Base-by-base conservation (phyloP, 23 tunicate genomes). In the Trididemnum clinides region DNA sequence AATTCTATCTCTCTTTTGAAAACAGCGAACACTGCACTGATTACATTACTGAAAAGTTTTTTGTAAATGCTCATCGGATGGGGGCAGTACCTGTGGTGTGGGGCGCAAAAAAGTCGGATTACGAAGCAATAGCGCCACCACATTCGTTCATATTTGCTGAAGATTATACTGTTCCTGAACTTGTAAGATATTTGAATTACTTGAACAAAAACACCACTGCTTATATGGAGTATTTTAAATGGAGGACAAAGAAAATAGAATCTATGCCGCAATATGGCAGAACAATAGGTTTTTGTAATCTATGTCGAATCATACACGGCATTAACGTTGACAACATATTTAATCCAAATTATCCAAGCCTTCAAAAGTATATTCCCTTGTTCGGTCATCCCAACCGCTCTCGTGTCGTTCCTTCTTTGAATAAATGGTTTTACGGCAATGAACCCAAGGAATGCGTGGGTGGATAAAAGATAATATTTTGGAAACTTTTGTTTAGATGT, bases 1-100 rank as follows among this genome's bases (percentile, higher is more conserved):
- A 90, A 69, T 90, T 90, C 33, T 90, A 90, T 64, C 35, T 90
- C 1, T 86, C 95, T 1, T 90, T 86, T 54, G 95, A 90, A 44
- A 90, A 90, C 65, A 39, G 51, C 63, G 33, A 6, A 6, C 38
- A 33, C 12, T 71, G 44, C 20, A 33, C 7, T 4, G 44, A 71
- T 30, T 71, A 71, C n/a, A 64, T 86, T 15, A 49, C 90, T 3
- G 90, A 86, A 28, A 86, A 86, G 34, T 86, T 86, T 15, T 86
- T 51, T 33, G 20, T 34, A 3, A 86, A 86, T 35, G 86, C 78
- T 23, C n/a, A 75, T 5, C 34, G 4, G 12, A 31, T 34, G 71
- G 71, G 39, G 2, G 50, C 87, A 5, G 90, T 86, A 28, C 90
- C 90, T 6, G 85, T 86, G 23, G 90, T 87, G 64, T 87, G 74